Evolutionary conservation across 1,140 invertebrate genomes (phyloP), one percentile per base, ranked within the genome.

Genomic region (Teleogryllus occipitalis): DNA sequence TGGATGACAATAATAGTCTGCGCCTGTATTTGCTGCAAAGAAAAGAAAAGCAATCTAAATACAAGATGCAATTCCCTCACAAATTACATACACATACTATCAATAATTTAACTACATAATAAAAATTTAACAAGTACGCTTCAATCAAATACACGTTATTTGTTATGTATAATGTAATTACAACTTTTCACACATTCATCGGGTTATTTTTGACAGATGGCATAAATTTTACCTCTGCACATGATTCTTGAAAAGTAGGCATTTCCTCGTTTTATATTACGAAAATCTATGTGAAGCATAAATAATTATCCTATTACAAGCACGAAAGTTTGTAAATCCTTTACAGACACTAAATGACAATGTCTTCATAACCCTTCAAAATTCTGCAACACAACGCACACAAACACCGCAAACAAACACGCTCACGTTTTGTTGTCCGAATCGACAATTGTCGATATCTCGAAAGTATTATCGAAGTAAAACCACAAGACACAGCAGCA

Each of bases 1-100:
- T 98, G 96, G 76, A 98, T 96, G n/a, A 98, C 92, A 74, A 98
- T 93, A 48, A 96, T 93, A 47, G 92, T 92, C 82, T 94, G 92
- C 2, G 93, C 90, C 82, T 93, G 92, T 81, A 91, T 90, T 85
- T 91, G 90, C 86, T 92, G 84, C 81, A 88, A 88, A 0, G 15
- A 12, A 49, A 48, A 80, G 47, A 81, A 82, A 15, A 5, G 22
- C 12, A 77, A 14, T 21, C 8, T 47, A 7, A n/a, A 77, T 5
- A 77, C 65, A 39, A 73, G n/a, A 39, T 8, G 21, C 10, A 27
- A 46, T 39, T 73, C n/a, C 12, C 14, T 49, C 47, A 10, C 7
- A 48, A 27, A 18, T 18, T 77, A 14, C 3, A 77, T 47, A 7
- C 12, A 47, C 18, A 10, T 27, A 77, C n/a, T 12, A 22, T 21